These are phyloP conservation scores for Cyclina sinensis DNA, from an alignment of 1,140 invertebrate genomes.

Conservation along the genomic window DNA sequence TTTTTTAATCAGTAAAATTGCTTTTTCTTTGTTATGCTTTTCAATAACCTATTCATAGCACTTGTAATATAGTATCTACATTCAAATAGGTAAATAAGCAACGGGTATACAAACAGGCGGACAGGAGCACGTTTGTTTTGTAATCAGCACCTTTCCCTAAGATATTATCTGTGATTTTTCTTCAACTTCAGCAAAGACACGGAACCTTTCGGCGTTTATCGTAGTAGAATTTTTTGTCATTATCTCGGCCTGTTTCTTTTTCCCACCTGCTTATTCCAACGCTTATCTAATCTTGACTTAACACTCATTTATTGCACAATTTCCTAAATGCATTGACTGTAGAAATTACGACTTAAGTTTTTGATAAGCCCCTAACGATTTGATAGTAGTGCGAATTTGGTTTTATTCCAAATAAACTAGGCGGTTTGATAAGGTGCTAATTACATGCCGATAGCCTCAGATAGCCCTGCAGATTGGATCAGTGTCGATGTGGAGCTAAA, in stretches of 20 bases:
- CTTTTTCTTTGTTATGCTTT: too few relatives aligned
- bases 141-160: background rate
- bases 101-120: background rate
- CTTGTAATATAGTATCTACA: too few relatives aligned
- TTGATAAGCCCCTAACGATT: conserved; percentile 45
- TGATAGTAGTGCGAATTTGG: conserved; percentile 37
- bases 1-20: too few relatives aligned
- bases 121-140: background rate
- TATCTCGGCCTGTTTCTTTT: conserved; percentile 22
- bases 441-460: conserved; percentile 17
- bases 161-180: background rate
- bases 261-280: conserved; percentile 30
- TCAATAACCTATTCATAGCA: too few relatives aligned
- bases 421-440: conserved; percentile 29
- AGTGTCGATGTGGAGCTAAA: background rate
- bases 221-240: background rate
- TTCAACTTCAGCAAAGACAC: background rate
- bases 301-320: conserved; percentile 50
- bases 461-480: conserved; percentile 15
- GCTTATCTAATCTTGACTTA: conserved; percentile 17
- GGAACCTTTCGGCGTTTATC: background rate
- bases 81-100: too few relatives aligned
- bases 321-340: conserved; percentile 42
- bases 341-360: conserved; percentile 46
- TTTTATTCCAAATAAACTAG: conserved; percentile 9